These are phyloP conservation scores for Aporrectodea caliginosa DNA, from an alignment of 1,140 invertebrate species.

Conservation along the genomic window DNA sequence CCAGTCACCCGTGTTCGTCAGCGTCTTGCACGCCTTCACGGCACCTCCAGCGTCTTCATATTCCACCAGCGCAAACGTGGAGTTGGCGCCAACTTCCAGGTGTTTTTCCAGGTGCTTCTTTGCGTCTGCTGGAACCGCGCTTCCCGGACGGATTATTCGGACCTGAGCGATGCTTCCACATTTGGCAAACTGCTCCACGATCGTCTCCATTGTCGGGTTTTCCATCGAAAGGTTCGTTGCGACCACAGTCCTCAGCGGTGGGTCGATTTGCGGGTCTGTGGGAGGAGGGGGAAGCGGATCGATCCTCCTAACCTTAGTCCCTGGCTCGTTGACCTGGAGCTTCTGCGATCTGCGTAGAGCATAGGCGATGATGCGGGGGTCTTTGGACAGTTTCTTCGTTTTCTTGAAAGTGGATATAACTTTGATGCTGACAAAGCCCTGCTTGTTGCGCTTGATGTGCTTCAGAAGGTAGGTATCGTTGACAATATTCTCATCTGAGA, in stretches of 20 bases:
- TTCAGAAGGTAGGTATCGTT: slow-evolving; percentile 22
- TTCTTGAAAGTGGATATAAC: slow-evolving; percentile 15
- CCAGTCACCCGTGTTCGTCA: slow-evolving; percentile 22
- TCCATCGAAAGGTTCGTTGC: slow-evolving; percentile 30
- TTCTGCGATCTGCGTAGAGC: slow-evolving; percentile 3
- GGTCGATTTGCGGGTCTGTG: not conserved
- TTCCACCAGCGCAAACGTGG: slow-evolving; percentile 17
- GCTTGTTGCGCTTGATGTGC: slow-evolving; percentile 9
- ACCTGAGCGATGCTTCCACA: slow-evolving; percentile 35
- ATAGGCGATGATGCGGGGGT: slow-evolving; percentile 7
- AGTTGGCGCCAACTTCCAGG: slow-evolving; percentile 8
- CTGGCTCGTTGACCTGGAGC: slow-evolving; percentile 9
- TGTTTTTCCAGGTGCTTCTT: slow-evolving; percentile 33
- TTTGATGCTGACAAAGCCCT: slow-evolving; percentile 18
- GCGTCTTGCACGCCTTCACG: not conserved
- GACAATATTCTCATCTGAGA: slow-evolving; percentile 22
- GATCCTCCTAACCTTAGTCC: slow-evolving; percentile 7
- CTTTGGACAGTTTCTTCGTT: slow-evolving; percentile 20
- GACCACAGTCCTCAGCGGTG: slow-evolving; percentile 24
- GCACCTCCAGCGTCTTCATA: not conserved
- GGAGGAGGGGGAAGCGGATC: slow-evolving; percentile 13
- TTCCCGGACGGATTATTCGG: slow-evolving; percentile 34
- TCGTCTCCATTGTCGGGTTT: slow-evolving; percentile 31
- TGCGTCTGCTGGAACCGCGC: slow-evolving; percentile 26
- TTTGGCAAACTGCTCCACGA: slow-evolving; percentile 33